phyloP scores from a whole-genome alignment of 2,797 vertebrate genomes.

The Balearica regulorum region DNA sequence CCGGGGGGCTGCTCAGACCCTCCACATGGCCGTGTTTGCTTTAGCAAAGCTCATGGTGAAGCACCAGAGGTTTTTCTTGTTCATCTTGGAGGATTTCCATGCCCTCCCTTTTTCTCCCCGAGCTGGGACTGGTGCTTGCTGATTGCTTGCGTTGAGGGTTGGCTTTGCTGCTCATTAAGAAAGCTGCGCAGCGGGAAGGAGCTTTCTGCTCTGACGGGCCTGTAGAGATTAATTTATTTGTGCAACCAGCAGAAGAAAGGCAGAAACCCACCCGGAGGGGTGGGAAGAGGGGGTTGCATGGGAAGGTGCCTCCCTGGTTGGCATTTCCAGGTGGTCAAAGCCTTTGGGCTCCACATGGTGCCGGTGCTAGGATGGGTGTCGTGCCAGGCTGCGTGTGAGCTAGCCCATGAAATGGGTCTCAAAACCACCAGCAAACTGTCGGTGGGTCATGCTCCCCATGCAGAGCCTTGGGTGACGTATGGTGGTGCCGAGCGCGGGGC shows the following conservation, averaged over 20 bases:
- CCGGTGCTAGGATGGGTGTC: background rate
- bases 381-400: background rate
- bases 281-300: background rate
- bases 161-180: background rate
- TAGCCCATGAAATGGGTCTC: background rate
- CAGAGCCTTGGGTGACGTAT: background rate
- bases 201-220: background rate
- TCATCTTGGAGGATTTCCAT: background rate
- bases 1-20: background rate
- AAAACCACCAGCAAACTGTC: background rate
- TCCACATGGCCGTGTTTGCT: background rate
- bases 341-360: background rate
- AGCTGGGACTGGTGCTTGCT: background rate
- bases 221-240: background rate
- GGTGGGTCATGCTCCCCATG: background rate
- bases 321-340: background rate
- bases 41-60: background rate
- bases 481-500: rapidly evolving
- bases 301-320: background rate
- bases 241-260: background rate
- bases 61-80: background rate
- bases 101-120: background rate
- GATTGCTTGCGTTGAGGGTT: background rate
- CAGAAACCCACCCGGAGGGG: background rate
- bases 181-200: background rate